Percentiles rank a stretch among this genome's conserved stretches.
phyloP scores from a whole-genome alignment of 2,113 vertebrate genomes.

The Acrocephalus arundinaceus region DNA sequence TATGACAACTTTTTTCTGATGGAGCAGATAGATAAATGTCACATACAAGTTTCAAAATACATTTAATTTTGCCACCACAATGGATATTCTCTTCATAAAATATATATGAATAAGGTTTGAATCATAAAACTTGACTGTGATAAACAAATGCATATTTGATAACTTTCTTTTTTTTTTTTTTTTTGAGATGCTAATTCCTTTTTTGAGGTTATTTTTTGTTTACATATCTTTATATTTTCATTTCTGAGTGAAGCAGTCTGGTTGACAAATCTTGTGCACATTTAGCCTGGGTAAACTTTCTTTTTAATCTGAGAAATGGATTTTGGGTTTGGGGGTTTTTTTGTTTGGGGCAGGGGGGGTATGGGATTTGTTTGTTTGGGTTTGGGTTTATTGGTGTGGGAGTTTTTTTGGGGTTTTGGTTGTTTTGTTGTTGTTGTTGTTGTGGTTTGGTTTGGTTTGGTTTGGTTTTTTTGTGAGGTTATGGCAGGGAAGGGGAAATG shows the following conservation, averaged over 20 bases:
- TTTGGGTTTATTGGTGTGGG: not conserved
- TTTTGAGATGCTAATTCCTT: not conserved
- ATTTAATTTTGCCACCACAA: constrained; percentile 78
- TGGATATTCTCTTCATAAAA: constrained; percentile 73
- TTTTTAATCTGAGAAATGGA: not conserved
- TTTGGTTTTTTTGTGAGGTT: not conserved
- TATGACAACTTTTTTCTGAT: constrained; percentile 78
- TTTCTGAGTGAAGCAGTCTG: constrained; percentile 16
- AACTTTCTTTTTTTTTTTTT: not conserved
- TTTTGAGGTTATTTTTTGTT: constrained; percentile 59
- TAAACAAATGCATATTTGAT: constrained; percentile 72
- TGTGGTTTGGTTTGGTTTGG: not conserved
- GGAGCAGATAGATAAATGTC: constrained; percentile 77
- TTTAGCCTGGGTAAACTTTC: not conserved
- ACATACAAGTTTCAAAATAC: constrained; percentile 72
- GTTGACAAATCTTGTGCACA: not conserved
- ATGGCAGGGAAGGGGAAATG: not conserved
- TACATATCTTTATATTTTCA: constrained; percentile 54
- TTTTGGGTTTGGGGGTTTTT: not conserved
- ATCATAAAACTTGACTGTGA: constrained; percentile 48
- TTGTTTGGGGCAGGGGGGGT: not conserved
- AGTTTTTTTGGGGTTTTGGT: too few relatives aligned
- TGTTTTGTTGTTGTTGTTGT: not conserved
- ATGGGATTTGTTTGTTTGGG: not conserved
- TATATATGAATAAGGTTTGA: constrained; percentile 64